Conservation (phyloP, 2,113 vertebrate genomes). For the Atherinomorus stipes region DNA sequence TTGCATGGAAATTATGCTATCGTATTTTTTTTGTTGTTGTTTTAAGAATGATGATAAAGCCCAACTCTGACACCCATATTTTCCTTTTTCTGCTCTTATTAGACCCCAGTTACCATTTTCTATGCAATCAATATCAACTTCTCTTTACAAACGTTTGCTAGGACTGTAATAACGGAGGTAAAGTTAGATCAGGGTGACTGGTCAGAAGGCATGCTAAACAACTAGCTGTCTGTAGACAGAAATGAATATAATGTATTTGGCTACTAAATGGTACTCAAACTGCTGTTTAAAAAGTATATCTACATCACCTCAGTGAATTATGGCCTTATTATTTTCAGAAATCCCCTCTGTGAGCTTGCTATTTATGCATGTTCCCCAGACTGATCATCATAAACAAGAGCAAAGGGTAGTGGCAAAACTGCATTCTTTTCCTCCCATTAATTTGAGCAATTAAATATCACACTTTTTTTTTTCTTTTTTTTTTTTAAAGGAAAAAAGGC, state of each 20-base stretch:
- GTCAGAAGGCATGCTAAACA: not conserved
- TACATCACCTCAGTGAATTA: slow-evolving; percentile 25
- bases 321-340: slow-evolving; percentile 25
- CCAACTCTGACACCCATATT: not conserved
- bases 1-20: slow-evolving; percentile 60
- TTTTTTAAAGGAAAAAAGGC: slow-evolving; percentile 2
- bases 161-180: not conserved
- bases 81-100: not conserved
- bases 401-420: not conserved
- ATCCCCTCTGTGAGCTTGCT: slow-evolving; percentile 6
- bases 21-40: slow-evolving; percentile 34
- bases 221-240: not conserved
- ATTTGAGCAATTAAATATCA: slow-evolving; percentile 2
- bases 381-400: slow-evolving; percentile 2
- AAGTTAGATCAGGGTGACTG: not conserved
- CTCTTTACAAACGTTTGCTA: not conserved
- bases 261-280: slow-evolving; percentile 23
- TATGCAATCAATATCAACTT: slow-evolving; percentile 27
- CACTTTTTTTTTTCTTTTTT: no score
- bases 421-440: not conserved
- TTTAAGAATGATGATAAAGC: slow-evolving; percentile 7
- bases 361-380: slow-evolving; percentile 15
- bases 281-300: not conserved
- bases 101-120: slow-evolving; percentile 1
- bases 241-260: not conserved